These are phyloP conservation scores for Bubo blakistoni DNA, from an alignment of 2,113 vertebrate species.

Conservation along the genomic window DNA sequence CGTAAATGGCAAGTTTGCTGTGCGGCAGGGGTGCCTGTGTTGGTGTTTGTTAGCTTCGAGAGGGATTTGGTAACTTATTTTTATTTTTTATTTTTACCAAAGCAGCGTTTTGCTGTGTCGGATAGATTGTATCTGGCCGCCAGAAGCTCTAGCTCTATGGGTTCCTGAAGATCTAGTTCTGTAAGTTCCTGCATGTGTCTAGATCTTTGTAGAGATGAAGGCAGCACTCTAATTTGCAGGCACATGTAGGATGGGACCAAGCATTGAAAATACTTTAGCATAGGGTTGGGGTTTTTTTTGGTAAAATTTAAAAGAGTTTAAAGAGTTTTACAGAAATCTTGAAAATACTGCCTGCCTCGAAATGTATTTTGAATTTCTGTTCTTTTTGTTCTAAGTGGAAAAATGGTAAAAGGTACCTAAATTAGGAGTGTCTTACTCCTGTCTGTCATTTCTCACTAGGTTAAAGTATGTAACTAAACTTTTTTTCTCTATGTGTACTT, in stretches of 20 bases:
- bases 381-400: background rate
- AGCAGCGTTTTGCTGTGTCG: background rate
- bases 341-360: background rate
- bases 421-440: background rate
- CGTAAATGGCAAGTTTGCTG: background rate
- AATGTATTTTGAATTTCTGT: background rate
- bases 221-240: background rate
- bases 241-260: background rate
- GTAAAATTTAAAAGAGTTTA: background rate
- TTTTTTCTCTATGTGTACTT: background rate
- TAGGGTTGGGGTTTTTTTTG: no score
- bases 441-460: background rate
- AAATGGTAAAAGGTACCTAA: background rate
- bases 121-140: background rate
- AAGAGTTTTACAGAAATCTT: background rate
- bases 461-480: background rate
- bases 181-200: background rate
- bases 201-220: background rate
- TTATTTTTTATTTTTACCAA: background rate
- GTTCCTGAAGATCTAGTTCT: background rate
- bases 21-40: background rate
- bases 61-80: no score
- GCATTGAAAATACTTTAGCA: background rate
- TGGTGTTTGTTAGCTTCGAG: background rate
- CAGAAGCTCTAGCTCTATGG: background rate